These are phyloP conservation scores for Puma concolor DNA, from an alignment of 2,113 vertebrate genomes.

Conservation along the genomic window DNA sequence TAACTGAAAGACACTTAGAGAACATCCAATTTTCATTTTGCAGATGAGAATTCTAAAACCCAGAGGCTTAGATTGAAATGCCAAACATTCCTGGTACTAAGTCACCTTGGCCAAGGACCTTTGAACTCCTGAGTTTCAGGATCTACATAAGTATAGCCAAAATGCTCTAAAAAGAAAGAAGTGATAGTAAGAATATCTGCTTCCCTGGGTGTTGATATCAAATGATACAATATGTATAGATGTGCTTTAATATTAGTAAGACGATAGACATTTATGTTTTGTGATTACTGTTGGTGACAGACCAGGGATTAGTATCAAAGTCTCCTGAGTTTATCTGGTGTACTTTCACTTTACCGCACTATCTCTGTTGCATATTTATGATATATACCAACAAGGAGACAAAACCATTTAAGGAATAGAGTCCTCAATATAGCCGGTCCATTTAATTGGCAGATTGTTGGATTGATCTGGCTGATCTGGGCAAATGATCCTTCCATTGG, in stretches of 20 bases:
- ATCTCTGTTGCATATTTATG: neutral
- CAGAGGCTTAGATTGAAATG: neutral
- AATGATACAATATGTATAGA: neutral
- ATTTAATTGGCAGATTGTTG: neutral
- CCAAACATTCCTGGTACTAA: neutral
- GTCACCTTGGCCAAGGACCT: neutral
- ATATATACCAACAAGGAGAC: conserved; percentile 22
- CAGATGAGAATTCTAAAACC: neutral
- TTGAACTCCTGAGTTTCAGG: neutral
- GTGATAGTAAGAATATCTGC: neutral
- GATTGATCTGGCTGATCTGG: neutral
- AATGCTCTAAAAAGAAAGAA: neutral
- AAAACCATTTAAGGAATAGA: conserved; percentile 31
- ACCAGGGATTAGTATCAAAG: neutral
- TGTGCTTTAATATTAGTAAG: conserved; percentile 2
- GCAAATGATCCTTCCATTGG: neutral
- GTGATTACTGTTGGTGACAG: neutral
- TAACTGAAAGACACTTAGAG: neutral
- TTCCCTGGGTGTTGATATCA: neutral
- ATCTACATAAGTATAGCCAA: neutral
- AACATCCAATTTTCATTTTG: neutral
- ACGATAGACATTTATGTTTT: neutral
- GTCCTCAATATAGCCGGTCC: neutral
- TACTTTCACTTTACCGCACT: neutral
- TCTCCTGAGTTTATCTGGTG: neutral